Percentiles rank a stretch among this genome's conserved stretches.
Evolutionary conservation across 2,797 vertebrate species (phyloP).

Genomic region (Gymnoscopelus microlampas): DNA sequence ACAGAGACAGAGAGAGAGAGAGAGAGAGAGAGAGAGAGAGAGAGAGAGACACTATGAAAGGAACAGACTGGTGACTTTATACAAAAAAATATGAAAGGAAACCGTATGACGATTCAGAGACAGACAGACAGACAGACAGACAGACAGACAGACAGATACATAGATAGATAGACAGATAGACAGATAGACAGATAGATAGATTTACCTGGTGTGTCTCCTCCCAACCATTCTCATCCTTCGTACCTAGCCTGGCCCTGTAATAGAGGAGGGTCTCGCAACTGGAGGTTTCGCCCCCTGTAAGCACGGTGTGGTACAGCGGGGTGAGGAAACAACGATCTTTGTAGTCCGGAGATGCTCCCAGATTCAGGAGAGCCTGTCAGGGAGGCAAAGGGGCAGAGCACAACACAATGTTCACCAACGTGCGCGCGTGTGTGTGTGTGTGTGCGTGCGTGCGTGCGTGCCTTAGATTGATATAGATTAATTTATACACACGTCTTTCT

Average conservation of each 20-base stretch:
- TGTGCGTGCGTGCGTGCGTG: slow-evolving; percentile 1
- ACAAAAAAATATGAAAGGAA: slow-evolving; percentile 6
- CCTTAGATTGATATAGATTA: background rate
- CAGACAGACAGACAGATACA: slow-evolving; percentile 4
- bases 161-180: background rate
- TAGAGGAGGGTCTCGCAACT: slow-evolving; percentile 92
- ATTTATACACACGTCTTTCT: no score
- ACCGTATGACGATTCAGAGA: slow-evolving; percentile 1
- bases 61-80: background rate
- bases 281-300: slow-evolving; percentile 91
- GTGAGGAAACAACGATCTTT: slow-evolving; percentile 91
- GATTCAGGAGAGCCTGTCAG: slow-evolving; percentile 77
- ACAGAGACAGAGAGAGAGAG: background rate
- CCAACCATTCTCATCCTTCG: slow-evolving; percentile 91
- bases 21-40: slow-evolving; percentile 5
- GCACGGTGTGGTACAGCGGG: slow-evolving; percentile 91
- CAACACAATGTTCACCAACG: background rate
- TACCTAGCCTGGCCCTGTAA: slow-evolving; percentile 85
- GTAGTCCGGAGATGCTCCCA: slow-evolving; percentile 90
- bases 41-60: background rate
- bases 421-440: slow-evolving; percentile 9
- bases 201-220: slow-evolving; percentile 91
- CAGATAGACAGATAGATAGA: background rate
- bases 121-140: slow-evolving; percentile 5
- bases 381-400: background rate